These are phyloP conservation scores for Lindbergichthys nudifrons DNA, from an alignment of 2,797 vertebrate genomes.

Conservation along the genomic window DNA sequence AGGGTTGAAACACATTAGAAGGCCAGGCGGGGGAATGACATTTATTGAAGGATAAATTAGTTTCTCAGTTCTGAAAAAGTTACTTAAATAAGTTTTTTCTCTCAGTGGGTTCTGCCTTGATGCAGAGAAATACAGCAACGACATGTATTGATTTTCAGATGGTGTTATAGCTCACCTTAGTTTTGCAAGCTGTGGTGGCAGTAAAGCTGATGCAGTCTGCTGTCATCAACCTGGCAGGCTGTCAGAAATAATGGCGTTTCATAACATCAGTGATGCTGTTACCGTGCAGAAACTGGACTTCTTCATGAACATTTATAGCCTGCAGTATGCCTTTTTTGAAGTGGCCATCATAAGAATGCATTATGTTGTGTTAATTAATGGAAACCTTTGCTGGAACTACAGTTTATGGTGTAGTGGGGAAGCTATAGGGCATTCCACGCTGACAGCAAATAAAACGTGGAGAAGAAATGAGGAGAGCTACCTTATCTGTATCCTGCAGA, in stretches of 20 bases:
- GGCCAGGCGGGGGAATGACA: slow-evolving; percentile 24
- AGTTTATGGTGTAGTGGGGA: slow-evolving; percentile 28
- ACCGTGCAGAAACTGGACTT: slow-evolving; percentile 33
- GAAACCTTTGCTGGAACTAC: slow-evolving; percentile 39
- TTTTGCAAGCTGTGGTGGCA: slow-evolving; percentile 55
- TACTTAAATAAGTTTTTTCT: slow-evolving; percentile 37
- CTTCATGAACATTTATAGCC: slow-evolving; percentile 21
- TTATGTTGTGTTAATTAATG: slow-evolving; percentile 57
- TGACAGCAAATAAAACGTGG: slow-evolving; percentile 60
- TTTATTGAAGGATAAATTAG: slow-evolving; percentile 47
- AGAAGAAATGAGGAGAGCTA: slow-evolving; percentile 46
- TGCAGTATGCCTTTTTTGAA: not conserved
- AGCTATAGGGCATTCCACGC: slow-evolving; percentile 31
- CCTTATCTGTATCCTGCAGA: slow-evolving; percentile 74
- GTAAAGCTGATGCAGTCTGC: slow-evolving; percentile 50
- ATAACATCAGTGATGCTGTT: slow-evolving; percentile 22
- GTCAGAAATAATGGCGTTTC: slow-evolving; percentile 47
- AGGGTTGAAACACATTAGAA: not conserved
- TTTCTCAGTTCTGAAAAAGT: slow-evolving; percentile 40
- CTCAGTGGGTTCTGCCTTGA: slow-evolving; percentile 12
- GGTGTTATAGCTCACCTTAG: slow-evolving; percentile 56
- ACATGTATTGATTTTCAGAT: slow-evolving; percentile 62
- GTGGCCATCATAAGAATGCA: slow-evolving; percentile 31
- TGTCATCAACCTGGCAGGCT: slow-evolving; percentile 42
- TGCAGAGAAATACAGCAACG: slow-evolving; percentile 44